phyloP scores from a whole-genome alignment of 2,888 invertebrate species.

The Parnassius orleans region DNA sequence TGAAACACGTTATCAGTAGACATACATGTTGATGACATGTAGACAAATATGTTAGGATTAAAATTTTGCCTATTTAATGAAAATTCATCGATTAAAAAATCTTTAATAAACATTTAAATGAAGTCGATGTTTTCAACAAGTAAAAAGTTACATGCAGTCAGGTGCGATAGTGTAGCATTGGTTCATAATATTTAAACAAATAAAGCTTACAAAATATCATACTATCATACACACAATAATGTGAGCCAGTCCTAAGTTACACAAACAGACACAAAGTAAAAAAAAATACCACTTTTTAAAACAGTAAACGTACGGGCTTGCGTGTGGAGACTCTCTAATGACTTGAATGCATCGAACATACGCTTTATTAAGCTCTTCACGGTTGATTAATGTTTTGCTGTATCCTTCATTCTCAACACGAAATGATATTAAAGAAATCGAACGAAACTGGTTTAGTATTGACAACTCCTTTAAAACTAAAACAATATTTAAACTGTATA shows the following conservation, averaged over 20 bases:
- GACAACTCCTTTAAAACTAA: neutral
- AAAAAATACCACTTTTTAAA: slow-evolving; percentile 33
- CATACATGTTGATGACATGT: too few species aligned
- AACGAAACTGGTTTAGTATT: slow-evolving; percentile 1
- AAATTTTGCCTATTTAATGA: too few species aligned
- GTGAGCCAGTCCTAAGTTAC: slow-evolving; percentile 12
- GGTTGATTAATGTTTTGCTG: slow-evolving; percentile 24
- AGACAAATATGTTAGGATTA: too few species aligned
- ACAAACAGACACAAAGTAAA: slow-evolving; percentile 7
- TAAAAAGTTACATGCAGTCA: too few species aligned
- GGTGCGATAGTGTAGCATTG: too few species aligned
- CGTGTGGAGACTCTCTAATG: slow-evolving; percentile 41
- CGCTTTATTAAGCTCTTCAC: slow-evolving; percentile 34
- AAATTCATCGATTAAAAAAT: too few species aligned
- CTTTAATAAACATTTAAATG: too few species aligned
- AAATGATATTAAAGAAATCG: slow-evolving; percentile 4
- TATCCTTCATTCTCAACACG: slow-evolving; percentile 16
- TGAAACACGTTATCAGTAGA: too few species aligned
- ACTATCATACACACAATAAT: neutral
- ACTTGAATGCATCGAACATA: slow-evolving; percentile 31
- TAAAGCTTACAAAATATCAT: too few species aligned
- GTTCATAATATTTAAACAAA: too few species aligned
- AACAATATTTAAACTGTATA: neutral
- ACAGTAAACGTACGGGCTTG: slow-evolving; percentile 40
- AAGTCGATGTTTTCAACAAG: too few species aligned